Base-by-base conservation (phyloP, 2,888 invertebrate species). In the Erebia ligea region DNA sequence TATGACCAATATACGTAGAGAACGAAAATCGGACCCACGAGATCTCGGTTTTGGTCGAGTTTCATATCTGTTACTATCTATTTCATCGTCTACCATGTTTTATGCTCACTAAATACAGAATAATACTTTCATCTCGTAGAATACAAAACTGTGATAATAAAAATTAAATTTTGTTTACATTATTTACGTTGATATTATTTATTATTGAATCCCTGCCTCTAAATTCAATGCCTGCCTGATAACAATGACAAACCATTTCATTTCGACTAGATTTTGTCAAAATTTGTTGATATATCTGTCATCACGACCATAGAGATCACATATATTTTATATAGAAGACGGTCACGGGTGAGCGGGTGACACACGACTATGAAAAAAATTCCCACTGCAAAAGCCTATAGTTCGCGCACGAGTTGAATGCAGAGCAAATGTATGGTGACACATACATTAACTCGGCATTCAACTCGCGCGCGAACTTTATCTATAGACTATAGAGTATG, bases 1-100 rank as follows among this genome's bases (percentile, higher is more conserved):
- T 45, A 84, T 78, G 4, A 83, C 74, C 19, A 84, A 54, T 17
- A 83, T 76, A 56, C 81, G 81, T 42, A 85, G 61, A 2, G 83
- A 78, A 25, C 71, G 69, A 45, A 67, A 17, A 45, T 63, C 72
- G 9, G 66, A 25, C 19, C 45, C 34, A 40, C 62, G 68, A 0
- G 64, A 59, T 50, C 66, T 68, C 9, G 34, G n/a, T 34, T 71
- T 76, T 13, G 15, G 10, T 15, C 57, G 57, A 13, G 56, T 58
- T 34, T 52, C 69, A 40, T 17, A 62, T 2, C 66, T 6, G 48
- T 69, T 66, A 42, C 56, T 50, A 54, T 15, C 6, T 6, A 34
- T 66, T 52, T 57, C 67, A 56, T 63, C 25, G 6, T 63, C 34
- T 21, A 58, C 25, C 69, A 66, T 66, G 19, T 54, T 54, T 19